phyloP scores from a whole-genome alignment of 2,888 invertebrate species.

The Nephrotoma flavescens region DNA sequence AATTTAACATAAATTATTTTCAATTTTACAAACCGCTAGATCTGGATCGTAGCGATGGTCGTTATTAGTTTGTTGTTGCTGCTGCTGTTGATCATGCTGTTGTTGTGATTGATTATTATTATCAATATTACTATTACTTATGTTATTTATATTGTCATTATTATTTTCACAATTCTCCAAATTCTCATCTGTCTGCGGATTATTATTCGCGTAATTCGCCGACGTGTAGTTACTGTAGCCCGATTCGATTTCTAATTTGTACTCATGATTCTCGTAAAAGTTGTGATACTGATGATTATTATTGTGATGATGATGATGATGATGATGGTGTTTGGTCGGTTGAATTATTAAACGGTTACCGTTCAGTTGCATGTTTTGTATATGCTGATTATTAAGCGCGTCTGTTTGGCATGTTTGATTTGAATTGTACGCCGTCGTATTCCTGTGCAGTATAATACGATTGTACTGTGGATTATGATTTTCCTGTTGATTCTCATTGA shows the following conservation, averaged over 20 bases:
- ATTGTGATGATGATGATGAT: neutral
- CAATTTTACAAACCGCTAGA: neutral
- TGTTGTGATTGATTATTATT: neutral
- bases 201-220: neutral
- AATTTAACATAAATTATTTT: neutral
- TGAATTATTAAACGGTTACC: neutral
- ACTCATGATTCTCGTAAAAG: neutral
- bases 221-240: neutral
- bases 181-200: neutral
- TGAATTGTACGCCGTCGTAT: neutral
- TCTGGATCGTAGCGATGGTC: neutral
- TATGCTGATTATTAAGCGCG: neutral
- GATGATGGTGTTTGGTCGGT: neutral
- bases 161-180: neutral
- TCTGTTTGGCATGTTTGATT: neutral
- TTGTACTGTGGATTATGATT: conserved; percentile 12
- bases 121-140: neutral
- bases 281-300: neutral
- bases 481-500: conserved; percentile 6
- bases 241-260: neutral
- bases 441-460: conserved; percentile 3
- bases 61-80: neutral
- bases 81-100: neutral
- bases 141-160: neutral
- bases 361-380: neutral